Evolutionary conservation across 2,797 vertebrate species (phyloP).

Genomic region (Kryptopterus vitreolus): DNA sequence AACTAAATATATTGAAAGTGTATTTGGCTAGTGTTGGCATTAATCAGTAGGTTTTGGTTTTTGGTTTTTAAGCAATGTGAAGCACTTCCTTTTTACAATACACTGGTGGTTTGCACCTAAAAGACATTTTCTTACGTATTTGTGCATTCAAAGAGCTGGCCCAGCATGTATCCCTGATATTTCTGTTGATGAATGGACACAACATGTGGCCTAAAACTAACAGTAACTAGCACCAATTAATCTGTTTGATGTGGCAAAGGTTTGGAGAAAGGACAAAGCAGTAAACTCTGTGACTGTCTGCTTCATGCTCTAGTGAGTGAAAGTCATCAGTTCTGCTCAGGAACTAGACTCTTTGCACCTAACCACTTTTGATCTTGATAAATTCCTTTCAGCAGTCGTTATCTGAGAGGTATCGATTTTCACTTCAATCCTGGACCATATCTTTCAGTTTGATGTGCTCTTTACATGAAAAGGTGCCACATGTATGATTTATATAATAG

Average conservation of each 20-base stretch:
- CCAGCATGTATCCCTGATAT: background rate
- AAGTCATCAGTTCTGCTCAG: constrained; percentile 20
- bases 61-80: background rate
- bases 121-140: background rate
- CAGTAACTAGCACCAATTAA: constrained; percentile 10
- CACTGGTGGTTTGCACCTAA: constrained; percentile 6
- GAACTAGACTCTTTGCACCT: constrained; percentile 8
- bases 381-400: background rate
- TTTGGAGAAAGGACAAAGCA: constrained; percentile 22
- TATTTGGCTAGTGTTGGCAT: background rate
- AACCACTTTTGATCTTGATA: constrained; percentile 8
- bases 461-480: background rate
- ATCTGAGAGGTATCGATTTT: background rate
- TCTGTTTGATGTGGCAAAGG: constrained; percentile 18
- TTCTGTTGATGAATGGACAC: background rate
- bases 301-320: constrained; percentile 6
- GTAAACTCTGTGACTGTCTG: constrained; percentile 23
- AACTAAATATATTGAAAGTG: background rate
- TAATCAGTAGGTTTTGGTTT: constrained; percentile 37
- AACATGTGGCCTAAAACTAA: background rate
- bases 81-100: constrained; percentile 21
- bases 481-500: constrained; percentile 34
- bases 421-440: background rate
- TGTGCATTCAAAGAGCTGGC: background rate
- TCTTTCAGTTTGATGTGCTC: background rate